A percentile compares a stretch with the other conserved stretches of the same genome.
Evolutionary conservation across 2,797 vertebrate genomes (phyloP).

Genomic region (Furcifer pardalis): DNA sequence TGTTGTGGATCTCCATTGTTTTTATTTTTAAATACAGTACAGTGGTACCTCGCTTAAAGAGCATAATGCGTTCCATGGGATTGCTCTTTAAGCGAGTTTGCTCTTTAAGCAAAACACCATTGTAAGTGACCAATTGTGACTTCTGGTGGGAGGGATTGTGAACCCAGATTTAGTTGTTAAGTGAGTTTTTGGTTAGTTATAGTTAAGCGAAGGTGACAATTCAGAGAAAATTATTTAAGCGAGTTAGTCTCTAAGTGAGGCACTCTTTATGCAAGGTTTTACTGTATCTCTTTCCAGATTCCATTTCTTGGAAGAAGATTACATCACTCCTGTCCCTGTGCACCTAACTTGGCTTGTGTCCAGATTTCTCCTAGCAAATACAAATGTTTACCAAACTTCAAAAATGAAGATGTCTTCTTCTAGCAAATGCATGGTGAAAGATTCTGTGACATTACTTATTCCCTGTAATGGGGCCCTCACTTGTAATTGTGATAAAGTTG

Average conservation of each 20-base stretch:
- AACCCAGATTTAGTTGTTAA: too few relatives aligned
- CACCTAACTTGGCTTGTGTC: conserved; percentile 84
- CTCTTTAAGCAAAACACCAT: too few relatives aligned
- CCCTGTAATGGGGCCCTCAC: conserved; percentile 49
- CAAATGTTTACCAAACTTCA: conserved; percentile 82
- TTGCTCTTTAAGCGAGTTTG: too few relatives aligned
- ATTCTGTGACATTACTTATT: conserved; percentile 20
- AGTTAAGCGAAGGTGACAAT: too few relatives aligned
- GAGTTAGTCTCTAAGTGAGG: too few relatives aligned
- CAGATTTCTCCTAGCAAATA: conserved; percentile 76
- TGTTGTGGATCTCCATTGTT: conserved; percentile 10
- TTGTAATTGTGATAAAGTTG: conserved; percentile 57
- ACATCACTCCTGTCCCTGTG: conserved; percentile 91
- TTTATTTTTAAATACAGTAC: not conserved
- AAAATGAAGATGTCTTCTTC: conserved; percentile 80
- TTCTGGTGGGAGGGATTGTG: too few relatives aligned
- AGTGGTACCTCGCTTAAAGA: too few relatives aligned
- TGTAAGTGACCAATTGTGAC: too few relatives aligned
- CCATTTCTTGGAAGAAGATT: conserved; percentile 88
- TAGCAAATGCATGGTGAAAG: conserved; percentile 62
- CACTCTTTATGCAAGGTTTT: too few relatives aligned
- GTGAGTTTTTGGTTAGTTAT: too few relatives aligned
- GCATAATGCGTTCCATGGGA: too few relatives aligned
- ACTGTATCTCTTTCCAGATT: conserved; percentile 80
- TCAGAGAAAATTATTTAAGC: too few relatives aligned